Conservation (phyloP, 2,113 vertebrate species). For the Myrmecophaga tridactyla region DNA sequence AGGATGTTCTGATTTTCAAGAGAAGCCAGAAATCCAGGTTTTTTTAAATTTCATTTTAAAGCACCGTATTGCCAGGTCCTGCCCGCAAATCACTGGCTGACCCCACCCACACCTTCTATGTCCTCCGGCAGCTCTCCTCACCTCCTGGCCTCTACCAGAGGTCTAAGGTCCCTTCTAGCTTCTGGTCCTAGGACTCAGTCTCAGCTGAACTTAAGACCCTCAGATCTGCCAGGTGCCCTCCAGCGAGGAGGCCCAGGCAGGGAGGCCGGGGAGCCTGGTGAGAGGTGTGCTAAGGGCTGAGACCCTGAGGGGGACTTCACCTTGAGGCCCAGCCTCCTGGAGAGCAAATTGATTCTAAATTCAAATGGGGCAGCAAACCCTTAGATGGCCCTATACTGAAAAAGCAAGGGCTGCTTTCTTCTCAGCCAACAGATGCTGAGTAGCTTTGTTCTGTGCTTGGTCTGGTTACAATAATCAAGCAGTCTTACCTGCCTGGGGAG, state of each 20-base stretch:
- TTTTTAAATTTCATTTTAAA: background rate
- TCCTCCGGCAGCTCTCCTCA: background rate
- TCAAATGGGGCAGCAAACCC: background rate
- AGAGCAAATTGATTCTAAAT: background rate
- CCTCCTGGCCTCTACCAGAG: background rate
- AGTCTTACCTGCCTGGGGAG: background rate
- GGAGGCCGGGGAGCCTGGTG: background rate
- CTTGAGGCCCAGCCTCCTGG: background rate
- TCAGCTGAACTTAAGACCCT: background rate
- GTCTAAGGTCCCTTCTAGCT: background rate
- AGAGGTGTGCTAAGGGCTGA: background rate
- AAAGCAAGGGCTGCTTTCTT: background rate
- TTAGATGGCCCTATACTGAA: background rate
- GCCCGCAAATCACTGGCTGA: background rate
- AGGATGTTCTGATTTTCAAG: background rate
- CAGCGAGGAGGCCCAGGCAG: background rate
- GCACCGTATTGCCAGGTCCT: background rate
- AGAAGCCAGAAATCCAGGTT: background rate
- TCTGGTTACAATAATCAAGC: background rate
- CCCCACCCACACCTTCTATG: background rate
- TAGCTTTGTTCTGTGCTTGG: background rate
- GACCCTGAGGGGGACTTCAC: background rate
- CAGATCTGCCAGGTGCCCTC: accelerated
- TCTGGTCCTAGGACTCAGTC: background rate
- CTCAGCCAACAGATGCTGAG: background rate